Evolutionary conservation across 2,888 invertebrate species (phyloP).

Genomic region (Synanthedon myopaeformis): DNA sequence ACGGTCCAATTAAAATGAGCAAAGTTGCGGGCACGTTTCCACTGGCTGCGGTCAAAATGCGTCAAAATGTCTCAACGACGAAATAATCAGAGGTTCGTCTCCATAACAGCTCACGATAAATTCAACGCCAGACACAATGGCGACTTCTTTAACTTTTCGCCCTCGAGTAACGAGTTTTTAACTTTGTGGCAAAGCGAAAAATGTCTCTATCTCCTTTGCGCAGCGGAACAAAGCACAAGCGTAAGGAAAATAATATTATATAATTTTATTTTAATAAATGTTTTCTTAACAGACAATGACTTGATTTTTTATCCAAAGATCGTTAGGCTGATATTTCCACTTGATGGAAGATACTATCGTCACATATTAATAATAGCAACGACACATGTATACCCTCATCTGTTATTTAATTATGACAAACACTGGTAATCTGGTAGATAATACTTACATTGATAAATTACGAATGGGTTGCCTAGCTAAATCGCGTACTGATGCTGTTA

Average conservation of each 20-base stretch:
- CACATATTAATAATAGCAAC: no score
- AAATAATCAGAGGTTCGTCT: conserved; percentile 14
- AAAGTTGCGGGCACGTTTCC: not conserved
- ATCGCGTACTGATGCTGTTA: no score
- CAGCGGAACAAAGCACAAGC: conserved; percentile 11
- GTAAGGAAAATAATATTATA: conserved; percentile 10
- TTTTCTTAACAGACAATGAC: not conserved
- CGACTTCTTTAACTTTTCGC: conserved; percentile 54
- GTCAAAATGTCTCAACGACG: not conserved
- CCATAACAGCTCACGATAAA: conserved; percentile 32
- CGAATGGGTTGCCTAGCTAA: no score
- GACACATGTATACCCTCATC: no score
- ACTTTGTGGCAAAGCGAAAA: conserved; percentile 69
- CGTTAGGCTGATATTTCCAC: no score
- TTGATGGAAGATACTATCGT: no score
- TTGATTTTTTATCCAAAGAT: no score
- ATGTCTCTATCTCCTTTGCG: conserved; percentile 56
- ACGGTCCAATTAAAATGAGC: not conserved
- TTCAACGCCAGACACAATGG: conserved; percentile 53
- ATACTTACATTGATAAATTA: no score
- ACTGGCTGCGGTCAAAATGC: not conserved
- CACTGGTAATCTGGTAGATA: no score
- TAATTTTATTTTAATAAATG: not conserved
- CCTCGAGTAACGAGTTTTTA: conserved; percentile 68
- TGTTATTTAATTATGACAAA: no score